Percentiles rank a stretch among this genome's conserved stretches.
Conservation (phyloP, 2,113 vertebrate genomes). For the Ahaetulla prasina region DNA sequence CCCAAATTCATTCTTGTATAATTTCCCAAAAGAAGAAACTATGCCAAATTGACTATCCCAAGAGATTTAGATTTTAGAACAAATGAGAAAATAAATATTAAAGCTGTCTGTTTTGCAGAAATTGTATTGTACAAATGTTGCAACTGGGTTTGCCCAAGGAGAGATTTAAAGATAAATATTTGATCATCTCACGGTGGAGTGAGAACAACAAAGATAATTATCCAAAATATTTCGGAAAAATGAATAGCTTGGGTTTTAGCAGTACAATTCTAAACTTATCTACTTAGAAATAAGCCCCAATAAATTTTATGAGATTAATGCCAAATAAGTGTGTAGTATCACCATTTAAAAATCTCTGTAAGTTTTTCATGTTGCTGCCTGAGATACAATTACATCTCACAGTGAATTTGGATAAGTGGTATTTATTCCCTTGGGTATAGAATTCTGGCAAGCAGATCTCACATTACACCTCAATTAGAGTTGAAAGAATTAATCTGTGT, state of each 20-base stretch:
- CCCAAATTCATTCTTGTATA: constrained; percentile 1
- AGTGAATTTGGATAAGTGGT: not conserved
- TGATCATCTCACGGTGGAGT: not conserved
- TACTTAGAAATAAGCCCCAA: not conserved
- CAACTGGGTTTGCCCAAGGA: constrained; percentile 19
- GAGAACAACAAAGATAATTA: constrained; percentile 6
- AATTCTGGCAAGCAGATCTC: constrained; percentile 6
- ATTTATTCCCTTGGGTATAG: not conserved
- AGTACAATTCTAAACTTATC: not conserved
- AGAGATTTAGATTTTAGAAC: not conserved
- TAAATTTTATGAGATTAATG: not conserved
- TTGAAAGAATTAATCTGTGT: constrained; percentile 24
- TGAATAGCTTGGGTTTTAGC: not conserved
- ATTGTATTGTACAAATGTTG: not conserved
- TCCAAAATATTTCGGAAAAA: not conserved
- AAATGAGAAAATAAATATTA: not conserved
- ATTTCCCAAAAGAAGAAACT: constrained; percentile 33
- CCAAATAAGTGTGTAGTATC: not conserved
- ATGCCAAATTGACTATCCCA: constrained; percentile 25
- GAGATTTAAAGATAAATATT: not conserved
- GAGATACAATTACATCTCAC: not conserved
- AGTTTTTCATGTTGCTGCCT: not conserved
- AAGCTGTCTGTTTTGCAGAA: not conserved
- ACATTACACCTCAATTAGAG: constrained; percentile 21
- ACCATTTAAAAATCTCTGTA: not conserved